These are phyloP conservation scores for Pygoscelis adeliae DNA, from an alignment of 2,113 vertebrate species.

Conservation along the genomic window DNA sequence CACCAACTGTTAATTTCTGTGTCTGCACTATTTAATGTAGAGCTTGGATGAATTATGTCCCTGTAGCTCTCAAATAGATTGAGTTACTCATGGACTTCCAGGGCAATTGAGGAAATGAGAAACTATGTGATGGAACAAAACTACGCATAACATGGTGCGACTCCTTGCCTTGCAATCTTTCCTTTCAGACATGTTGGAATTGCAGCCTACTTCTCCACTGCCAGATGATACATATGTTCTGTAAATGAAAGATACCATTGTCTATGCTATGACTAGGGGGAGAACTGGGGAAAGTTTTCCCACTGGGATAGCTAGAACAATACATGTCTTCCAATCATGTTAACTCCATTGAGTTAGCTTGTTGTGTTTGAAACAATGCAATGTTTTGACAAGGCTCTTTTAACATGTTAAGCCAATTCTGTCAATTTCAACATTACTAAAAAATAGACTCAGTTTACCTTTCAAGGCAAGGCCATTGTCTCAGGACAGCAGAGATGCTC, in stretches of 20 bases:
- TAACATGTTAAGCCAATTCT: not conserved
- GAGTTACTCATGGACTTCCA: slow-evolving; percentile 13
- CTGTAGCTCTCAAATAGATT: not conserved
- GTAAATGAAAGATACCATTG: slow-evolving; percentile 11
- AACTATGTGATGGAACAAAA: not conserved
- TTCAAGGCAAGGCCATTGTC: not conserved
- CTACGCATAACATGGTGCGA: not conserved
- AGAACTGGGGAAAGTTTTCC: not conserved
- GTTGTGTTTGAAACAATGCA: not conserved
- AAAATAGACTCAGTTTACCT: not conserved
- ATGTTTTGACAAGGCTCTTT: not conserved
- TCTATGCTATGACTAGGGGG: not conserved
- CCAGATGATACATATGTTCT: not conserved
- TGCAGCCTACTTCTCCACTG: not conserved
- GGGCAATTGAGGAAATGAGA: not conserved
- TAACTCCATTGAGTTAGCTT: not conserved
- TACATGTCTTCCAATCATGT: not conserved
- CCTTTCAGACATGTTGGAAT: not conserved
- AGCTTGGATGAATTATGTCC: slow-evolving; percentile 7
- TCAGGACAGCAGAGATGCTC: not conserved
- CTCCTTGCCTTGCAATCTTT: not conserved
- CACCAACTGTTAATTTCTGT: not conserved
- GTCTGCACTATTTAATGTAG: not conserved
- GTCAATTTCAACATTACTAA: not conserved
- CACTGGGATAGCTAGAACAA: not conserved